Conservation (phyloP, 2,888 invertebrate species). For the Drepanosiphum platanoidis region DNA sequence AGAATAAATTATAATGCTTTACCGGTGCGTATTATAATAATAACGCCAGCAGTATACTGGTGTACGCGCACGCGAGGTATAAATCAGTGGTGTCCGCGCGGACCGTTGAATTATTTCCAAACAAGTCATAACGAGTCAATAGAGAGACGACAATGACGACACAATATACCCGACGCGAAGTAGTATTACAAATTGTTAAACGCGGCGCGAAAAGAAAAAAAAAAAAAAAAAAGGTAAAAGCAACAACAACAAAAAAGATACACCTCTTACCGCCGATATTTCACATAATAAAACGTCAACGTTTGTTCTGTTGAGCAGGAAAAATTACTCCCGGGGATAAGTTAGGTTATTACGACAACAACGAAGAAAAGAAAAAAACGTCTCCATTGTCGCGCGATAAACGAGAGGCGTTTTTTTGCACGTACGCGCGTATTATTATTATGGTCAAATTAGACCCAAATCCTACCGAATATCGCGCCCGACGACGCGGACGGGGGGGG, state of each 20-base stretch:
- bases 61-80: too few relatives aligned
- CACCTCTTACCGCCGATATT: constrained; percentile 7
- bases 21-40: too few relatives aligned
- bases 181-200: too few relatives aligned
- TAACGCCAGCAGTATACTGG: too few relatives aligned
- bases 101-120: neutral
- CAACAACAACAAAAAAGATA: neutral
- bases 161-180: too few relatives aligned
- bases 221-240: too few relatives aligned
- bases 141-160: neutral
- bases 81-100: neutral
- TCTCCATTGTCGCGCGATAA: neutral
- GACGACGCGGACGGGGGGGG: too few relatives aligned
- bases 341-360: constrained; percentile 10
- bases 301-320: neutral
- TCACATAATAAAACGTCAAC: constrained; percentile 18
- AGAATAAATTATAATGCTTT: constrained; percentile 23
- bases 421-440: too few relatives aligned
- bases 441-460: constrained; percentile 20
- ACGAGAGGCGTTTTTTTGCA: neutral
- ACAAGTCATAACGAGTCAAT: constrained; percentile 1
- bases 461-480: neutral
- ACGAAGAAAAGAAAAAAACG: neutral
- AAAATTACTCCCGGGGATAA: neutral
- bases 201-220: too few relatives aligned